Percentiles rank a stretch among this genome's conserved stretches.
Evolutionary conservation across 2,888 invertebrate genomes (phyloP).

Genomic region (Myopa tessellatipennis): DNA sequence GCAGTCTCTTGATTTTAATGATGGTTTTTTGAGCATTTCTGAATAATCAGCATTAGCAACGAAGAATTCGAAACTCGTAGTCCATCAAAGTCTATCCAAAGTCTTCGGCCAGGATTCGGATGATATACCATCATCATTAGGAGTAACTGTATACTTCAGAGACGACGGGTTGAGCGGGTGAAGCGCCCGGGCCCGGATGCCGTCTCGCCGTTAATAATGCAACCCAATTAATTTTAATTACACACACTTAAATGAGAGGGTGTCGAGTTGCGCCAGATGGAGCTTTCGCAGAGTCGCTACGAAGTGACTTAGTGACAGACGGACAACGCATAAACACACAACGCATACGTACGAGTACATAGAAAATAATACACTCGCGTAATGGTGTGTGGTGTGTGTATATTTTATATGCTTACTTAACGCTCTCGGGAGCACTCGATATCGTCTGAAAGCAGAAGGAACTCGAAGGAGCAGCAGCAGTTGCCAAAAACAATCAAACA

Average conservation of each 20-base stretch:
- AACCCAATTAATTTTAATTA: slow-evolving; percentile 52
- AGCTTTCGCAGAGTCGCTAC: background rate
- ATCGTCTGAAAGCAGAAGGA: background rate
- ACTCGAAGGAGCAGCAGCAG: no score
- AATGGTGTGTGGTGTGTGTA: background rate
- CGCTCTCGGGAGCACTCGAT: background rate
- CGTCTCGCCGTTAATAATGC: slow-evolving; percentile 48
- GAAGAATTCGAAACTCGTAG: no score
- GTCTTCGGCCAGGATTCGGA: no score
- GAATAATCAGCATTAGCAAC: no score
- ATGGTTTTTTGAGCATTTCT: no score
- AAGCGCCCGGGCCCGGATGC: no score
- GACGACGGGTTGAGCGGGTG: no score
- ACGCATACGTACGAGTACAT: background rate
- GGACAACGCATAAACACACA: background rate
- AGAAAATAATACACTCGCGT: background rate
- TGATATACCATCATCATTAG: no score
- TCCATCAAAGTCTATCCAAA: no score
- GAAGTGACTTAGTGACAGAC: background rate
- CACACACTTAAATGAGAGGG: slow-evolving; percentile 47
- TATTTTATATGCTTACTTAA: slow-evolving; percentile 17
- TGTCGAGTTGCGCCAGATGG: slow-evolving; percentile 1
- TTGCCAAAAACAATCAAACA: no score
- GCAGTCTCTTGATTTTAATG: no score
- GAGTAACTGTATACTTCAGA: no score